Evolutionary conservation across 2,888 invertebrate species (phyloP).

Genomic region (Lutraria lutraria): DNA sequence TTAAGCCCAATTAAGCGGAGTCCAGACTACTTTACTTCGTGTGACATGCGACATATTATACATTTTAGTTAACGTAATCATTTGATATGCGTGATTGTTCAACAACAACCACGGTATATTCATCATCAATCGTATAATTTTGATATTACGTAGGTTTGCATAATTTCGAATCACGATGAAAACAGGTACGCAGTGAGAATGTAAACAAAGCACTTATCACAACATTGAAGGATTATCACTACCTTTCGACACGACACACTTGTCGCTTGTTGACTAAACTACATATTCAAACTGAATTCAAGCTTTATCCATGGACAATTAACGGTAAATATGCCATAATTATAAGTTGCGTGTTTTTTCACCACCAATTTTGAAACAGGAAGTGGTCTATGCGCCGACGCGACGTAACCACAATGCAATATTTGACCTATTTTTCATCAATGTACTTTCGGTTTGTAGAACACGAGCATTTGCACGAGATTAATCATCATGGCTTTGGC

Average conservation of each 20-base stretch:
- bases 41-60: constrained; percentile 25
- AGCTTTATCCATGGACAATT: neutral
- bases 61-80: neutral
- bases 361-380: constrained; percentile 39
- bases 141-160: constrained; percentile 62
- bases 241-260: neutral
- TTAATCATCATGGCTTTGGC: constrained; percentile 78
- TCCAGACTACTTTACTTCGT: neutral
- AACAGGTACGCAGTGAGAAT: constrained; percentile 66
- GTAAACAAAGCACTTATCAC: constrained; percentile 53
- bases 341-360: constrained; percentile 40
- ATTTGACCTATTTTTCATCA: constrained; percentile 52
- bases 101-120: neutral
- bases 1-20: neutral
- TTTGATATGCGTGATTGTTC: neutral
- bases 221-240: neutral
- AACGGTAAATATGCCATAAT: neutral
- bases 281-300: constrained; percentile 7
- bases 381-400: constrained; percentile 50
- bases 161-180: constrained; percentile 61
- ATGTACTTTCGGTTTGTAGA: constrained; percentile 40
- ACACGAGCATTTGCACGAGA: constrained; percentile 5
- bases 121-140: constrained; percentile 2
- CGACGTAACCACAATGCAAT: constrained; percentile 63
- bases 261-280: neutral